A percentile compares a stretch with the other conserved stretches of the same genome.
Conservation (phyloP, 2,888 invertebrate genomes). For the Aleiodes leptofemur region DNA sequence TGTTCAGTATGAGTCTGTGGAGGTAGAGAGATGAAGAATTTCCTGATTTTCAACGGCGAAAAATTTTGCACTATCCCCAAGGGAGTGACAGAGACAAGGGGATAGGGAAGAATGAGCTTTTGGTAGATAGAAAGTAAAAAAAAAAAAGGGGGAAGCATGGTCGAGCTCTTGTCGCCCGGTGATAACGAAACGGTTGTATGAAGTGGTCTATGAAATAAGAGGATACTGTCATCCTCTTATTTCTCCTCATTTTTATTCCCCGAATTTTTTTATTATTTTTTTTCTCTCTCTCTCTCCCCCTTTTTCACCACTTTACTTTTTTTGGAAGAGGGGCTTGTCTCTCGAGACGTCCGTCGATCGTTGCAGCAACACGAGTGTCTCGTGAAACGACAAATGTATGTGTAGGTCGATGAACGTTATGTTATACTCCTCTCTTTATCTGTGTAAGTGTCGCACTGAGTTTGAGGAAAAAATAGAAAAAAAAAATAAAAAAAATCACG, state of each 20-base stretch:
- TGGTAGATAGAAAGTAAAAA: background rate
- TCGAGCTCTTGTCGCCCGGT: background rate
- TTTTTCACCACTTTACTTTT: constrained; percentile 12
- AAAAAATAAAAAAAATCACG: constrained; percentile 10
- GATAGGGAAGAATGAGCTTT: background rate
- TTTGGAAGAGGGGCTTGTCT: constrained; percentile 21
- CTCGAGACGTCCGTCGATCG: constrained; percentile 41
- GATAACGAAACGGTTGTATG: constrained; percentile 36
- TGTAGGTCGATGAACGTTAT: constrained; percentile 28
- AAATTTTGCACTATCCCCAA: background rate
- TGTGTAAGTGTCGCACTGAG: constrained; percentile 9
- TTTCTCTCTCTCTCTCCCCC: background rate
- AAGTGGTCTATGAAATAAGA: constrained; percentile 37
- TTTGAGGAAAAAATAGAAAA: background rate
- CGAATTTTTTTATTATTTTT: constrained; percentile 15
- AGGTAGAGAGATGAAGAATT: constrained; percentile 17
- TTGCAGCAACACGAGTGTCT: constrained; percentile 36
- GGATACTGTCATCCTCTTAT: constrained; percentile 25
- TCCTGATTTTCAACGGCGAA: constrained; percentile 30
- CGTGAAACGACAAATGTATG: constrained; percentile 28
- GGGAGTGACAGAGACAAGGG: background rate
- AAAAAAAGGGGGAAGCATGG: background rate
- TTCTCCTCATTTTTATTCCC: constrained; percentile 15
- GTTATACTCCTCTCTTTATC: background rate
- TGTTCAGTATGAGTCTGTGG: background rate